Base-by-base conservation (phyloP, 2,797 vertebrate genomes). In the Labroides dimidiatus region DNA sequence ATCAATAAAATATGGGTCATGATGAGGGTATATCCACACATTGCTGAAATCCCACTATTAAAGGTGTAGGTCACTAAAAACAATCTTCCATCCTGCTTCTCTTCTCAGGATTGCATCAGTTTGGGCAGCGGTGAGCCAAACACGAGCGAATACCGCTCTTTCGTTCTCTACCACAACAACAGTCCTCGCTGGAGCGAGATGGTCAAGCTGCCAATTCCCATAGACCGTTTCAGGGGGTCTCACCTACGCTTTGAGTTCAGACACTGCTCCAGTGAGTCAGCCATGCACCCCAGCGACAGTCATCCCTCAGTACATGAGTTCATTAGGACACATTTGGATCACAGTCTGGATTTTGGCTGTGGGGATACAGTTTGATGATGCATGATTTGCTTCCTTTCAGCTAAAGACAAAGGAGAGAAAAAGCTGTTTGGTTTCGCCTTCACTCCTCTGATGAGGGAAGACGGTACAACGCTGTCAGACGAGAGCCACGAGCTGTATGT, bases 201-300 rank as follows among this genome's bases (percentile, higher is more conserved):
- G 89, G 92, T 99, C 90, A 99, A 99, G 78, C 89, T 99, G 59
- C 97, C 98, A 59, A 99, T 99, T 84, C 98, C 98, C 65, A 97
- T 99, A 36, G 98, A 99, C 85, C 93, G 97, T 33, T 99, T 99
- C 92, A 94, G 98, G 59, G 98, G 98, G 6, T 99, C 98, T 74
- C 98, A 99, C 87, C 96, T 99, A 55, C 98, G 98, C 78, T 99
- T 99, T 23, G 98, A 99, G 91, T 99, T 99, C 94, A 94, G 98
- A 74, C 98, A 99, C 87, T 99, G 98, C 87, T 99, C 98, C 81
- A 99, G 98, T 99, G 93, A 96, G 97, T 91, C 75, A 68, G 43
- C 47, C 16, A 64, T 71, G 66, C 69, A 61, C 45, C 69, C 10
- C 68, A 8, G 65, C 63, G 67, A 69, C 76, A 45, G 37, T 65